Evolutionary conservation across 2,888 invertebrate genomes (phyloP), one percentile per base, ranked within the genome.

Genomic region (Drosophila paracracens): DNA sequence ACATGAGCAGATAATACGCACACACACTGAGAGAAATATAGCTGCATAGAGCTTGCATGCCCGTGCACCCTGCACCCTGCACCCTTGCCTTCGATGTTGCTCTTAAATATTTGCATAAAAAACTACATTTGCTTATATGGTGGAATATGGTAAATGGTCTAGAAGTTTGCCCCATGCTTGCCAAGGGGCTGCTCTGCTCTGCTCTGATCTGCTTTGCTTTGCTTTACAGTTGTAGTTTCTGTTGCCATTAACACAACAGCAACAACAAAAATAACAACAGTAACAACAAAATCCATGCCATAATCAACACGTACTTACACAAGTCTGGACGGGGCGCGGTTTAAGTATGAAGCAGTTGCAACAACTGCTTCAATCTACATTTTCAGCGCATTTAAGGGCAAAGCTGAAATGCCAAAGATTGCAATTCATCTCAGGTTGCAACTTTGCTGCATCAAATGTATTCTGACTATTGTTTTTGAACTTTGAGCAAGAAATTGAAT

Each of bases 271-370:
- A 33, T 38, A 60, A 13, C 46, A 62, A 11, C 57, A 63, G 66
- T 69, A 84, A 74, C 51, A 82, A 83, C 65, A 71, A 75, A 70
- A 77, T 77, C 82, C 81, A 82, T 76, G 78, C 79, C 82, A 87
- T 89, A 85, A 85, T 90, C 85, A 85, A 85, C 85, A 90, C 85
- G 70, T 90, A 85, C 85, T 90, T 87, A 90, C 85, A 89, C 81
- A 81, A 63, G 70, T 78, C 66, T 67, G 70, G 43, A 2, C 3
- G 18, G 6, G 35, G 46, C 25, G 53, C 51, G 64, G 63, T 82
- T 72, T 52, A 68, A 78, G 59, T 48, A 29, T 36, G 51, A 40
- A 36, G 25, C 29, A 51, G 25, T 51, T 18, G 36, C 31, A 48
- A 21, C 21, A 71, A 82, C 54, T 50, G 29, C 62, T 54, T 21